Base-by-base conservation (phyloP, 1,140 invertebrate species). In the Zaprionus lachaisei region DNA sequence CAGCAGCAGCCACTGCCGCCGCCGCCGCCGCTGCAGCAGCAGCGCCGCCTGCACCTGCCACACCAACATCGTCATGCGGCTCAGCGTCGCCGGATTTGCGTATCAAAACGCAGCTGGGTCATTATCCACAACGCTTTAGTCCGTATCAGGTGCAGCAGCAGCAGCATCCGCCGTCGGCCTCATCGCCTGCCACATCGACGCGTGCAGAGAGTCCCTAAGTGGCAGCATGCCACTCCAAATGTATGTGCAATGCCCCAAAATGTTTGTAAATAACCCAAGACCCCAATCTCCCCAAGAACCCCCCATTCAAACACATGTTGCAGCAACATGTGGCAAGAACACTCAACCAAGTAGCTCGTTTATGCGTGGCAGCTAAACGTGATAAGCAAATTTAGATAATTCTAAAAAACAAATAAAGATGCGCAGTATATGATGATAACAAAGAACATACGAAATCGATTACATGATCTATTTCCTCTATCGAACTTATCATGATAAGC, bases 81-180 rank as follows among this genome's bases (percentile, higher is more conserved):
- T 91, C 86, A 0, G 84, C 91, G 1, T 93, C 92, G 11, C 92
- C 92, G 11, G 92, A 93, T 71, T 66, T 93, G 73, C 73, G 92
- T 22, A 68, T 80, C 0, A 81, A 90, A 28, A 57, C 79, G 1
- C 85, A 89, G 41, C 24, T 85, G 64, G 77, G 58, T 1, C 92
- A 93, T 51, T 93, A 92, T 81, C 84, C 91, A 12, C 91, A 92
- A 58, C 87, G 92, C 4, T 93, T 93, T 58, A 93, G 92, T 81
- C 92, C 92, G 4, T 93, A 93, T 77, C 92, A 92, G 51, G 63
- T 93, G 79, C 92, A 91, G 41, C 91, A 91, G 7, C 41, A 47
- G 41, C 41, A 38, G 57, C 84, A 92, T 55, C 80, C 84, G 68
- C 75, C 64, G 37, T 31, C 70, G n/a, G 62, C 74, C 22, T 44